phyloP scores from a whole-genome alignment of 2,888 invertebrate genomes.

The Hemicrepidius hirtus region DNA sequence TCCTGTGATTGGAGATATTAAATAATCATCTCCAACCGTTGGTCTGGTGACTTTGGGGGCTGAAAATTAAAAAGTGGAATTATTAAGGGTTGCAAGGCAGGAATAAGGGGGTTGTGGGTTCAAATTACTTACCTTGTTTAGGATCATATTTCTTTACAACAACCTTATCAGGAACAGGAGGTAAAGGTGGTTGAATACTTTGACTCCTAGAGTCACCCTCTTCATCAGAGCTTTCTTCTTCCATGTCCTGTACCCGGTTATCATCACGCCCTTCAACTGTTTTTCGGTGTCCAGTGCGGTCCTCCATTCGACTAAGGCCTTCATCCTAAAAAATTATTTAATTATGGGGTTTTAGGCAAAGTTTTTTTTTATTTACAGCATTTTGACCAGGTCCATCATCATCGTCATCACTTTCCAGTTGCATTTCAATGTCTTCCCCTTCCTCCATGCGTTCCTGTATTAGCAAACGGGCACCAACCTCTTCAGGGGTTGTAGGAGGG shows the following conservation, averaged over 20 bases:
- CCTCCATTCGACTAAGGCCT: constrained; percentile 81
- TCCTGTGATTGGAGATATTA: constrained; percentile 98
- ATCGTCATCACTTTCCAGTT: constrained; percentile 88
- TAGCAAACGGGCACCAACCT: constrained; percentile 95
- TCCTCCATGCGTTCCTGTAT: constrained; percentile 90
- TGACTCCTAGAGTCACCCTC: constrained; percentile 67
- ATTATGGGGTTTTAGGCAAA: neutral
- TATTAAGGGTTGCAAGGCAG: no score
- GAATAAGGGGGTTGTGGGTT: no score
- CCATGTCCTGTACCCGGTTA: constrained; percentile 90
- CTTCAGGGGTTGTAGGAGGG: constrained; percentile 97
- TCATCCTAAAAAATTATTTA: constrained; percentile 66
- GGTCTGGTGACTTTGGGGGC: constrained; percentile 77
- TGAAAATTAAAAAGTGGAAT: constrained; percentile 55
- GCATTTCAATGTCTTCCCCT: constrained; percentile 91
- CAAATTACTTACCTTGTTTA: constrained; percentile 79
- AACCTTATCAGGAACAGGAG: constrained; percentile 93
- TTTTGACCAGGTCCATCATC: constrained; percentile 63
- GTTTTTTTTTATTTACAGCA: constrained; percentile 15
- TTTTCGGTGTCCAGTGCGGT: constrained; percentile 74
- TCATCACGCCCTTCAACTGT: constrained; percentile 71
- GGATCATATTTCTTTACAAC: constrained; percentile 99
- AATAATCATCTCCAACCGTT: constrained; percentile 87
- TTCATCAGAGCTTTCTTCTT: constrained; percentile 88
- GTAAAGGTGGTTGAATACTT: constrained; percentile 79